Conservation (phyloP, 2,888 invertebrate species). For the Macaria notata region DNA sequence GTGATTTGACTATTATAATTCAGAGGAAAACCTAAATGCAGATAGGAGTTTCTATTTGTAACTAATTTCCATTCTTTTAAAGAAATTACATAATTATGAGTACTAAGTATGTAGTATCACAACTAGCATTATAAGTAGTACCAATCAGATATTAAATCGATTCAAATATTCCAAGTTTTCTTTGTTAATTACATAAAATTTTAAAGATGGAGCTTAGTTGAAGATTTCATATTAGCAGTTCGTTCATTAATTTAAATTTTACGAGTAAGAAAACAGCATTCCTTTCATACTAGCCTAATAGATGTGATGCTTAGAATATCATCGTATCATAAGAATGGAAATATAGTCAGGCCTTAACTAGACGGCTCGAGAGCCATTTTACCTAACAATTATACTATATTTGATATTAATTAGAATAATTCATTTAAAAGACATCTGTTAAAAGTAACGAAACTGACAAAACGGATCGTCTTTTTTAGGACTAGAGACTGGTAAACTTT, state of each 20-base stretch:
- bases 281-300: background rate
- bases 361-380: conserved; percentile 42
- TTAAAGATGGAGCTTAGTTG: too few relatives aligned
- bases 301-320: conserved; percentile 19
- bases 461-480: conserved; percentile 63
- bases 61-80: conserved; percentile 54
- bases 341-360: conserved; percentile 41
- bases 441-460: conserved; percentile 42
- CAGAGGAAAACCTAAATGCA: conserved; percentile 68
- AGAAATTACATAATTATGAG: conserved; percentile 12
- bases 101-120: conserved; percentile 64
- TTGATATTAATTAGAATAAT: conserved; percentile 43
- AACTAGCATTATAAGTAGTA: conserved; percentile 45
- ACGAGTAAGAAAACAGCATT: too few relatives aligned
- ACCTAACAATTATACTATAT: conserved; percentile 39
- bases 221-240: too few relatives aligned
- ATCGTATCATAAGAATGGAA: conserved; percentile 29
- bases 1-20: conserved; percentile 47
- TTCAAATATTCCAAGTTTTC: too few relatives aligned
- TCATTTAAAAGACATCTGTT: conserved; percentile 37
- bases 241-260: too few relatives aligned
- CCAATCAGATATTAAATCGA: too few relatives aligned
- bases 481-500: conserved; percentile 76
- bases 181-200: too few relatives aligned
- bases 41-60: conserved; percentile 50